These are phyloP conservation scores for Hylomyscus alleni DNA, from an alignment of 2,797 vertebrate species.

Conservation along the genomic window DNA sequence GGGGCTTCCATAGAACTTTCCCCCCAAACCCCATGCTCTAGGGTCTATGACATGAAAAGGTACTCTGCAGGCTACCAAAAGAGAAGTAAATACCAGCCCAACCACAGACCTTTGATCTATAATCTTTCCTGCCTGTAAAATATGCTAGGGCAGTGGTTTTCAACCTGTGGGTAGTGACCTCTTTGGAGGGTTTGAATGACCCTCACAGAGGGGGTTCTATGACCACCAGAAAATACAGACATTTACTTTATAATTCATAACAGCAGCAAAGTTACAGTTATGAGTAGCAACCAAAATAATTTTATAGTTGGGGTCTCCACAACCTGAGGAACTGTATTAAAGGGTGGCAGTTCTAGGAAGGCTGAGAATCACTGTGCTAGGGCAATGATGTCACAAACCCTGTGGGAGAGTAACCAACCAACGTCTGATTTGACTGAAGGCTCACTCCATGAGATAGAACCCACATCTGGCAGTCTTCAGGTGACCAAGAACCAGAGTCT, in stretches of 20 bases:
- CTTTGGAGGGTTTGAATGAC: not conserved
- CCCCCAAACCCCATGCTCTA: not conserved
- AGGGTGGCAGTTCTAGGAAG: no score
- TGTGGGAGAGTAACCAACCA: not conserved
- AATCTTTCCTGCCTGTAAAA: not conserved
- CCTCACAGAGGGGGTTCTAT: not conserved
- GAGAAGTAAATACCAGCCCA: not conserved
- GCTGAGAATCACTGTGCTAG: no score
- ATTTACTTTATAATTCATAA: not conserved
- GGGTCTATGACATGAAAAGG: not conserved
- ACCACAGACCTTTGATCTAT: not conserved
- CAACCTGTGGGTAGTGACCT: not conserved
- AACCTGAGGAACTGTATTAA: no score
- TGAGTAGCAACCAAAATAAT: no score
- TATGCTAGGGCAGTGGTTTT: not conserved
- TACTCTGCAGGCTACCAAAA: not conserved
- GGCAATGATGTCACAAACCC: not conserved
- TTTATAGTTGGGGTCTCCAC: no score
- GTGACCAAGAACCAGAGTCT: not conserved
- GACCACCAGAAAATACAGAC: not conserved
- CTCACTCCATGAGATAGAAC: not conserved
- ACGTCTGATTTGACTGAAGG: not conserved
- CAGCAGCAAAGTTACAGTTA: no score
- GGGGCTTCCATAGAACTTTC: not conserved
- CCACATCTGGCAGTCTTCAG: not conserved